Conservation (phyloP, 2,888 invertebrate genomes). For the Stratiomys singularior region DNA sequence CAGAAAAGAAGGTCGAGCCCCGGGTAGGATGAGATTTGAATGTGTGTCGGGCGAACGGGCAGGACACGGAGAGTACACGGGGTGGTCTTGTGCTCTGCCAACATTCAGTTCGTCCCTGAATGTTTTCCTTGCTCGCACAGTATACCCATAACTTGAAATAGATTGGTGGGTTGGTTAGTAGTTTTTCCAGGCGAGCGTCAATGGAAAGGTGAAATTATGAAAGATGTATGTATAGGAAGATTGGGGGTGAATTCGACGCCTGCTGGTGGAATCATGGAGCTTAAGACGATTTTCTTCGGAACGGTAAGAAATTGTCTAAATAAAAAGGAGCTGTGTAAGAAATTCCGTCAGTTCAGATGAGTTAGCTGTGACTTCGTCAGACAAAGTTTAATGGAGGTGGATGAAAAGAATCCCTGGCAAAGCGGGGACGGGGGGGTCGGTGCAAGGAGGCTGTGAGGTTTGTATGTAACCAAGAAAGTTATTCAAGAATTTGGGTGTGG, state of each 20-base stretch:
- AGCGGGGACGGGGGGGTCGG: neutral
- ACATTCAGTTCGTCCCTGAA: neutral
- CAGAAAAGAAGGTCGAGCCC: constrained; percentile 31
- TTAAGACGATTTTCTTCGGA: constrained; percentile 6
- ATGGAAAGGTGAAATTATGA: constrained; percentile 29
- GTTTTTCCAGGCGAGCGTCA: neutral
- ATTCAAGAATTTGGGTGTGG: neutral
- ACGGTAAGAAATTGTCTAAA: neutral
- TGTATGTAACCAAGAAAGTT: neutral
- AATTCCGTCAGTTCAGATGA: neutral
- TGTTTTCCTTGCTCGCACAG: neutral
- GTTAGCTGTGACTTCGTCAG: neutral
- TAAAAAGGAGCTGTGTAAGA: constrained; percentile 1
- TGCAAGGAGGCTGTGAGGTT: too few species aligned
- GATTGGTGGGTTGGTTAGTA: neutral
- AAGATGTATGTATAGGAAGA: neutral
- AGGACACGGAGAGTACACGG: neutral
- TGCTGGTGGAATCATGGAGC: neutral
- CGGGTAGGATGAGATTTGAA: neutral
- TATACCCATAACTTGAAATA: neutral
- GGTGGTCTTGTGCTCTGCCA: neutral
- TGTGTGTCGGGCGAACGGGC: neutral
- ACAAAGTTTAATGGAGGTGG: neutral
- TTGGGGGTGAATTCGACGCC: neutral
- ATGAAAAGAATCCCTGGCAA: neutral